These are phyloP conservation scores for Gouania willdenowi DNA, from an alignment of 2,797 vertebrate genomes.

Conservation along the genomic window DNA sequence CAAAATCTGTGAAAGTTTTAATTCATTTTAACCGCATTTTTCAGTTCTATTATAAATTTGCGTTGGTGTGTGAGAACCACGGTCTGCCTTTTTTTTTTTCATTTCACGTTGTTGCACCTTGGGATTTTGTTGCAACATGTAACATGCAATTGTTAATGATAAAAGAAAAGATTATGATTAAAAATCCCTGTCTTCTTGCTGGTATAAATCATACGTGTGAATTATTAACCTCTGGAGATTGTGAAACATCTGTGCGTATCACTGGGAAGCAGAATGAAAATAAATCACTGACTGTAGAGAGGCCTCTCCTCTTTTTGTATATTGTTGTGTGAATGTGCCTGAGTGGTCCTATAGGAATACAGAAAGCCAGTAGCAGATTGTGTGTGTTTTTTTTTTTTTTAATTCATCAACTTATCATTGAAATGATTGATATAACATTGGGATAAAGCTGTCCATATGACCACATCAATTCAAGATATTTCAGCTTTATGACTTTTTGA, in stretches of 20 bases:
- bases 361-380: conserved; percentile 4
- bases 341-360: conserved; percentile 3
- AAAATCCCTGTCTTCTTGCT: too few species aligned
- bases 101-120: too few species aligned
- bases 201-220: background rate
- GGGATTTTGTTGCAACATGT: too few species aligned
- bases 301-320: background rate
- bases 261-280: background rate
- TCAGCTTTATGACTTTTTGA: background rate
- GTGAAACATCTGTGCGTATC: conserved; percentile 1
- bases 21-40: too few species aligned
- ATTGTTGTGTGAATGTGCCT: conserved; percentile 4
- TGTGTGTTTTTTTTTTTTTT: background rate
- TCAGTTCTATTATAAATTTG: too few species aligned
- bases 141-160: too few species aligned
- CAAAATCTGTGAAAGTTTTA: too few species aligned
- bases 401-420: conserved; percentile 2
- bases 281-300: background rate
- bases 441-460: conserved; percentile 3
- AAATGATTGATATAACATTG: background rate
- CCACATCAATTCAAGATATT: background rate
- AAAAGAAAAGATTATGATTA: too few species aligned
- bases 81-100: too few species aligned
- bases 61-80: too few species aligned
- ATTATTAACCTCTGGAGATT: background rate